Conservation (phyloP, 1,140 invertebrate species). For the Drosophila carrolli region DNA sequence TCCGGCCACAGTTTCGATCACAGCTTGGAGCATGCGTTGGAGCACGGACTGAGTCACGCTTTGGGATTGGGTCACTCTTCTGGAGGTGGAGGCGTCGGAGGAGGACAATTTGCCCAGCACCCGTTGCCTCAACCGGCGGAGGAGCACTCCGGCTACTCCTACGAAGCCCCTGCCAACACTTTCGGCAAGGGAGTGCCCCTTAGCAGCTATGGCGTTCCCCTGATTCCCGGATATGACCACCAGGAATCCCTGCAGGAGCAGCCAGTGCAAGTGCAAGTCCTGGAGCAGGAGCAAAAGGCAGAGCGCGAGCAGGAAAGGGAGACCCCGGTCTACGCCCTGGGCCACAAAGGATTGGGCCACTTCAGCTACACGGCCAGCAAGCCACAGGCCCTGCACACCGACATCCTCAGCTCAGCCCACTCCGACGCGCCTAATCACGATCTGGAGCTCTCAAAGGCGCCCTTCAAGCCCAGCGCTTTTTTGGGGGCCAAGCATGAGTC, state of each 20-base stretch:
- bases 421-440: not conserved
- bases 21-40: conserved; percentile 20
- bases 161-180: conserved; percentile 46
- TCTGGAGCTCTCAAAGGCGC: conserved; percentile 56
- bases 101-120: conserved; percentile 24
- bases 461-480: conserved; percentile 78
- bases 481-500: conserved; percentile 69
- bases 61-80: conserved; percentile 20
- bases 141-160: conserved; percentile 54
- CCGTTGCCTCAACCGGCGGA: conserved; percentile 25
- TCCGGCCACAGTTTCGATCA: conserved; percentile 13
- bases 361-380: conserved; percentile 74
- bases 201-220: conserved; percentile 64
- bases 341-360: conserved; percentile 79
- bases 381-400: conserved; percentile 68
- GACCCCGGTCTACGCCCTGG: conserved; percentile 66
- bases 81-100: conserved; percentile 1
- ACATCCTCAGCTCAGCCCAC: conserved; percentile 18
- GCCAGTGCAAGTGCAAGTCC: conserved; percentile 34
- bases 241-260: conserved; percentile 44
- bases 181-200: conserved; percentile 53
- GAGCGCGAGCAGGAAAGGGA: conserved; percentile 36
- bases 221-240: conserved; percentile 64
- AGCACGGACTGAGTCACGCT: conserved; percentile 36
- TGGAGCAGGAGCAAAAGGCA: conserved; percentile 34